A percentile compares a stretch with the other conserved stretches of the same genome.
phyloP scores from a whole-genome alignment of 2,797 vertebrate genomes.

The Tenualosa thibaudeaui region DNA sequence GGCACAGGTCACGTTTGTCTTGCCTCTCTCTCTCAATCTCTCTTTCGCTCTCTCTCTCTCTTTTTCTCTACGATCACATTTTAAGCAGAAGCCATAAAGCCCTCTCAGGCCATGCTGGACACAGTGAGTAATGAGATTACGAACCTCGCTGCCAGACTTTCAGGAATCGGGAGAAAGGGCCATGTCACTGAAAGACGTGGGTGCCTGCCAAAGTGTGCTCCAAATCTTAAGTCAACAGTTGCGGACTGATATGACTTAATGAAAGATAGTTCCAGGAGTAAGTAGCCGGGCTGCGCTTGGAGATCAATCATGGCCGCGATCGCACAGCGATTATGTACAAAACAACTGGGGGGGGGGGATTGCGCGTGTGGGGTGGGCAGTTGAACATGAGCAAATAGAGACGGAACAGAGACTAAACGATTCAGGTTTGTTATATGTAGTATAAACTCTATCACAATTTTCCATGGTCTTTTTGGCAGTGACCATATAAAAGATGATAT shows the following conservation, averaged over 20 bases:
- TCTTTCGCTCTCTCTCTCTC: background rate
- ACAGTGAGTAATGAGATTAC: conserved; percentile 35
- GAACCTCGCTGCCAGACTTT: conserved; percentile 45
- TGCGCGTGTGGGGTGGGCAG: background rate
- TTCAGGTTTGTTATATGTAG: background rate
- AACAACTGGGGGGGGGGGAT: background rate
- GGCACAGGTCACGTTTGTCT: background rate
- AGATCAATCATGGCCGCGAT: conserved; percentile 11
- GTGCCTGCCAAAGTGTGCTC: conserved; percentile 43
- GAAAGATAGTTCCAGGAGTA: background rate
- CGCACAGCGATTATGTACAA: conserved; percentile 11
- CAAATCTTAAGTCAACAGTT: conserved; percentile 41
- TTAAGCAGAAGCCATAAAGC: conserved; percentile 20
- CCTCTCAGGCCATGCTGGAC: conserved; percentile 17
- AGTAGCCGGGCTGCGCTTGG: conserved; percentile 7
- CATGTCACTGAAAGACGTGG: conserved; percentile 42
- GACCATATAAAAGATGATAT: no score
- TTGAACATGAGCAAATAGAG: background rate
- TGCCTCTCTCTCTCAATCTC: background rate
- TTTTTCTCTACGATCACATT: background rate
- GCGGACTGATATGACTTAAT: conserved; percentile 42
- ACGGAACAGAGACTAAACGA: background rate
- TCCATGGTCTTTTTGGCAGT: no score
- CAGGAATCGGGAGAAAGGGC: conserved; percentile 38
- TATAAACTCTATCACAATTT: no score